Base-by-base conservation (phyloP, 2,888 invertebrate species). In the Eledona agricola region DNA sequence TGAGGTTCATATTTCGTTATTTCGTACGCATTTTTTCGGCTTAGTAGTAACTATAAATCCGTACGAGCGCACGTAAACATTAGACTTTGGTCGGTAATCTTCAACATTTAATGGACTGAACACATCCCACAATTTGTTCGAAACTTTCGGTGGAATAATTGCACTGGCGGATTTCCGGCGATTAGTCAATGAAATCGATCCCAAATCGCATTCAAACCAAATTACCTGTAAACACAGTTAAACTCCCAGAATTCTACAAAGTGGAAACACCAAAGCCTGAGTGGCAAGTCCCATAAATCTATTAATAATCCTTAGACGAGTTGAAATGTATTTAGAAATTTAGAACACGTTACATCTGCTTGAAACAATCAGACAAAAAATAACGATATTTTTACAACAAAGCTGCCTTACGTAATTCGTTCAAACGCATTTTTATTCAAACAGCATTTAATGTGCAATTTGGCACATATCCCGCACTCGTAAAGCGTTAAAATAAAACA, bases 291-390 rank as follows among this genome's bases (percentile, higher is more conserved):
- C 26, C 15, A 23, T 15, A 42, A 31, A 19, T 15, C 43, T 52
- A 45, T 46, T 23, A 35, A 47, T 35, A 35, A 51, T 38, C 11
- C 22, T 42, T 13, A 37, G 37, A 5, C 37, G 20, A 15, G 16
- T n/a, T 15, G 15, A 31, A 31, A 22, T 13, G 37, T 37, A n/a
- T n/a, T n/a, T n/a, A n/a, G n/a, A n/a, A n/a, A 42, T 37, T 51
- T 26, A 20, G 45, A 35, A 43, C 42, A 52, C 31, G 34, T 43
- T 35, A 26, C 51, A 46, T 51, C 47, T 55, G 51, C 64, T 66
- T 65, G 66, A 67, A 59, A 60, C 55, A 43, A 50, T 51, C 52
- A 50, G 35, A n/a, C n/a, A n/a, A n/a, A n/a, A n/a, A n/a, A n/a
- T n/a, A n/a, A n/a, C n/a, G 29, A 13, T 31, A 31, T 42, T 42